phyloP scores from a whole-genome alignment of 1,140 invertebrate genomes.

The Heliothis subflexa region DNA sequence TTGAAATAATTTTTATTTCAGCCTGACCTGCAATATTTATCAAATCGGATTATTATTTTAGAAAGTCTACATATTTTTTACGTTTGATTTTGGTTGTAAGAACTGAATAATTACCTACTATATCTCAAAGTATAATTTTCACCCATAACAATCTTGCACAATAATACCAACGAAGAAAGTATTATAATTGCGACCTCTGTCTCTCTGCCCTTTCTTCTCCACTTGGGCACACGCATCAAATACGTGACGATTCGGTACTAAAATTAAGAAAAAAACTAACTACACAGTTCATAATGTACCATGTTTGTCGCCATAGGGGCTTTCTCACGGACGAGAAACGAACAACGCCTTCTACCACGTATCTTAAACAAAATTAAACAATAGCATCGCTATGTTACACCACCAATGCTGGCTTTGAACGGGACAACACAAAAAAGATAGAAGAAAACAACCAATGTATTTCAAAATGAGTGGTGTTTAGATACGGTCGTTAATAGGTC shows the following conservation, averaged over 20 bases:
- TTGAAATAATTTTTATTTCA: too few species aligned
- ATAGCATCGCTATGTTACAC: not conserved
- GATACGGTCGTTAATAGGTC: slow-evolving; percentile 46
- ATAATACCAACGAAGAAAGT: not conserved
- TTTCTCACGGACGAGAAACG: slow-evolving; percentile 65
- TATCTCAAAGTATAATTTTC: not conserved
- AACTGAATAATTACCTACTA: too few species aligned
- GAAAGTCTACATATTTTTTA: too few species aligned
- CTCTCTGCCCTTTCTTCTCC: slow-evolving; percentile 35
- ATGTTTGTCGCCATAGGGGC: slow-evolving; percentile 68
- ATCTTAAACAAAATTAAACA: not conserved
- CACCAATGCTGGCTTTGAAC: slow-evolving; percentile 48
- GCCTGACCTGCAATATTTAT: too few species aligned
- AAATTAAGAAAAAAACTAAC: slow-evolving; percentile 54
- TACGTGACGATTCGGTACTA: slow-evolving; percentile 47
- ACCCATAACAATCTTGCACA: not conserved
- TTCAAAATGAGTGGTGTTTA: not conserved
- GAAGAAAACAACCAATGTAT: slow-evolving; percentile 47
- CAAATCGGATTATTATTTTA: too few species aligned
- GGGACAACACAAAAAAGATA: not conserved
- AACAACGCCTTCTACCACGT: slow-evolving; percentile 13
- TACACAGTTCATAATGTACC: slow-evolving; percentile 56
- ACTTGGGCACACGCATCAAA: slow-evolving; percentile 33
- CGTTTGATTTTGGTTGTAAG: too few species aligned
- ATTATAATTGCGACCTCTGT: slow-evolving; percentile 23